A percentile compares a stretch with the other conserved stretches of the same genome.
phyloP scores from a whole-genome alignment of 1,140 invertebrate genomes.

The Halyomorpha halys region DNA sequence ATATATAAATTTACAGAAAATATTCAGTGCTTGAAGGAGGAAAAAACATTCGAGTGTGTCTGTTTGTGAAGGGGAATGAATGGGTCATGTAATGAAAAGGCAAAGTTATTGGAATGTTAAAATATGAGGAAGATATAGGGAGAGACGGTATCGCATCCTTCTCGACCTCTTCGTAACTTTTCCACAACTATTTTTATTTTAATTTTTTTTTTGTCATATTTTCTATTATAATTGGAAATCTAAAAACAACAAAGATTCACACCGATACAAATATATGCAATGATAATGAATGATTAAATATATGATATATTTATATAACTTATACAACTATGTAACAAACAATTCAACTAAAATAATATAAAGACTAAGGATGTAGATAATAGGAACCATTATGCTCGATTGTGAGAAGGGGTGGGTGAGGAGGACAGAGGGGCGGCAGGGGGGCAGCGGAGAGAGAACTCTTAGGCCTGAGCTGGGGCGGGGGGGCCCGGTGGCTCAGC shows the following conservation, averaged over 20 bases:
- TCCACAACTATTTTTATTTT: background rate
- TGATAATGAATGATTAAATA: conserved; percentile 6
- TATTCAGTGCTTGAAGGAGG: conserved; percentile 8
- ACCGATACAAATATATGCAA: background rate
- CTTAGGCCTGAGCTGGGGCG: conserved; percentile 9
- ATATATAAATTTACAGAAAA: conserved; percentile 17
- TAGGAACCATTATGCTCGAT: conserved; percentile 14
- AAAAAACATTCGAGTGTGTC: conserved; percentile 1
- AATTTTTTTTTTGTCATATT: background rate
- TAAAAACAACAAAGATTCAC: conserved; percentile 8
- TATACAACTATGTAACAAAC: background rate
- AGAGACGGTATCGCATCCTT: conserved; percentile 5
- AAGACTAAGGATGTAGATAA: too few relatives aligned
- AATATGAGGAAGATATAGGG: background rate
- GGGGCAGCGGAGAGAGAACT: background rate
- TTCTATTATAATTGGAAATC: background rate
- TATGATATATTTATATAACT: conserved; percentile 6
- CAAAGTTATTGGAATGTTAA: background rate
- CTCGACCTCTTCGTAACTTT: conserved; percentile 7
- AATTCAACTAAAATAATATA: too few relatives aligned
- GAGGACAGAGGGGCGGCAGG: background rate
- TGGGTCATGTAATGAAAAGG: too few relatives aligned
- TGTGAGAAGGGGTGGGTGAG: background rate
- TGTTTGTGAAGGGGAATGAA: background rate
- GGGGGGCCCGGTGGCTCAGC: conserved; percentile 5